Conservation (phyloP, 2,113 vertebrate genomes). For the Rhabdomys dilectus region DNA sequence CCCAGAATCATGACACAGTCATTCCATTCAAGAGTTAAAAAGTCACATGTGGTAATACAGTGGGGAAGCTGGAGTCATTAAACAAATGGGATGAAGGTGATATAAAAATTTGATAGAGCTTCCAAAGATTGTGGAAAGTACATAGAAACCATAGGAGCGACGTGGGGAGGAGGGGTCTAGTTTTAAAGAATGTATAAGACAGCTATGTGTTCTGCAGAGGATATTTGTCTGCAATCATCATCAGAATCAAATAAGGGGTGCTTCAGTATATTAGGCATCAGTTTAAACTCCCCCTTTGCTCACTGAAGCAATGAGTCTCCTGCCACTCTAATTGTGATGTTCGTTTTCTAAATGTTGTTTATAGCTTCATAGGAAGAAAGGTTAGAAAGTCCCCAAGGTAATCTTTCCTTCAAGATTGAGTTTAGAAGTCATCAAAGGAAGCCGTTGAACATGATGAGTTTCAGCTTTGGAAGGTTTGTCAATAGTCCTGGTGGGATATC, state of each 20-base stretch:
- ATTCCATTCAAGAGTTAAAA: background rate
- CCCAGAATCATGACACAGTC: background rate
- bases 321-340: background rate
- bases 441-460: background rate
- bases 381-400: background rate
- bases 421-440: background rate
- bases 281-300: background rate
- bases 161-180: background rate
- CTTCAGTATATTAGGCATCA: background rate
- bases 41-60: no score
- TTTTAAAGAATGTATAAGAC: background rate
- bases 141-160: background rate
- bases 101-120: background rate
- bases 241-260: background rate
- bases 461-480: background rate
- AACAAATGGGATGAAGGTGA: background rate
- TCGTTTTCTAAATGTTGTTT: constrained; percentile 8
- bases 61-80: background rate
- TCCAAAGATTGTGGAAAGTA: background rate
- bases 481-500: background rate
- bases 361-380: background rate
- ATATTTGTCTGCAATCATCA: background rate
- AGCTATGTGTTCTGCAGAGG: background rate
- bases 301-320: background rate
- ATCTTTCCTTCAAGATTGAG: background rate